These are phyloP conservation scores for Xylota sylvarum DNA, from an alignment of 2,888 invertebrate genomes.

Conservation along the genomic window DNA sequence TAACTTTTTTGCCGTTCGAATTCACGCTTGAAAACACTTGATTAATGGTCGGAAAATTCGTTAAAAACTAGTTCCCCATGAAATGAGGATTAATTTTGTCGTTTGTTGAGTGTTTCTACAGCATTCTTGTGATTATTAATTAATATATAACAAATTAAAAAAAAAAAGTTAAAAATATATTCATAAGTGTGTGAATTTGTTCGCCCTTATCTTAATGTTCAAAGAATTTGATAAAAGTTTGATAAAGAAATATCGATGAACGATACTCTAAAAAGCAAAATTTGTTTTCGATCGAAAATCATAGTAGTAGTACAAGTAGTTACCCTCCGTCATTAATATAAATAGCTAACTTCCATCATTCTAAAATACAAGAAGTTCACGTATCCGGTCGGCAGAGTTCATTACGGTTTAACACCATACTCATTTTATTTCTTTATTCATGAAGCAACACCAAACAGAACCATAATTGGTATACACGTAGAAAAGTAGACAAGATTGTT, in stretches of 20 bases:
- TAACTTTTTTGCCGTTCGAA: conserved; percentile 40
- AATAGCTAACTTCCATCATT: conserved; percentile 19
- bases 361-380: conserved; percentile 52
- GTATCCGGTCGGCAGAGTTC: conserved; percentile 69
- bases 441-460: conserved; percentile 61
- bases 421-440: conserved; percentile 64
- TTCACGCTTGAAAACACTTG: conserved; percentile 60
- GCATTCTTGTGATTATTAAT: conserved; percentile 41
- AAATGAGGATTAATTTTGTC: conserved; percentile 28
- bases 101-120: conserved; percentile 8
- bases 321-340: neutral
- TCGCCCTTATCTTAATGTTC: conserved; percentile 53
- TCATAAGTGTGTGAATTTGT: neutral
- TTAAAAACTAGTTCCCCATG: conserved; percentile 37
- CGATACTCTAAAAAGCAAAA: neutral
- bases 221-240: conserved; percentile 40
- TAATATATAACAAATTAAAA: neutral
- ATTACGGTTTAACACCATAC: conserved; percentile 53
- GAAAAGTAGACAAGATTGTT: conserved; percentile 57
- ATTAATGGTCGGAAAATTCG: conserved; percentile 56
- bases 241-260: conserved; percentile 40
- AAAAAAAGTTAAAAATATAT: neutral
- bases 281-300: conserved; percentile 35
- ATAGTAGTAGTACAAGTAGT: neutral
- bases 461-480: conserved; percentile 67